Evolutionary conservation across 2,797 vertebrate species (phyloP).

Genomic region (Danio tinwini): DNA sequence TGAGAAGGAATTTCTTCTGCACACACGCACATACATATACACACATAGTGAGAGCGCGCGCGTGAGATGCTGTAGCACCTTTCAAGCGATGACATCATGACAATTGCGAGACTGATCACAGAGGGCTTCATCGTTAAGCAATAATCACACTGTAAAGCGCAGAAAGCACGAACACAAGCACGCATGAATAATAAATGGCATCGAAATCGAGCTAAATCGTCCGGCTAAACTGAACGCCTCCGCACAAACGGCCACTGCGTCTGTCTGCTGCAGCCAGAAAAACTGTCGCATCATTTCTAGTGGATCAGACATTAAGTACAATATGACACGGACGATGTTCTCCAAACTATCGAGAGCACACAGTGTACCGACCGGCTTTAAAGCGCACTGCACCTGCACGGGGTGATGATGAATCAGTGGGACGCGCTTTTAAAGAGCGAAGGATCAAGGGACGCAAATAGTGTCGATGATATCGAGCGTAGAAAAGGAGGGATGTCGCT

Average conservation of each 20-base stretch:
- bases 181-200: conserved; percentile 4
- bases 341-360: conserved; percentile 42
- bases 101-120: conserved; percentile 39
- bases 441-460: conserved; percentile 63
- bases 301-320: conserved; percentile 29
- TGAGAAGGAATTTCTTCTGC: conserved; percentile 10
- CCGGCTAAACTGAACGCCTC: conserved; percentile 11
- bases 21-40: conserved; percentile 7
- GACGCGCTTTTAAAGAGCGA: conserved; percentile 31
- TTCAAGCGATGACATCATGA: conserved; percentile 61
- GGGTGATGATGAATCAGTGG: neutral
- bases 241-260: conserved; percentile 72
- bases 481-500: conserved; percentile 62
- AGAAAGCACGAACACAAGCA: conserved; percentile 11
- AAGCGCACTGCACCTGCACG: conserved; percentile 15
- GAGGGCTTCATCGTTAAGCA: conserved; percentile 14
- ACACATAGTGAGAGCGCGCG: conserved; percentile 8
- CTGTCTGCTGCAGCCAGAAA: conserved; percentile 74
- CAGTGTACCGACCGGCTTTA: conserved; percentile 42
- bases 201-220: conserved; percentile 15
- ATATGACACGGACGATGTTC: conserved; percentile 12
- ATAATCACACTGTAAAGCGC: conserved; percentile 14
- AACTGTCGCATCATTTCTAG: conserved; percentile 51
- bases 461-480: conserved; percentile 77
- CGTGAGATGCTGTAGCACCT: conserved; percentile 27